Conservation (phyloP, 2,888 invertebrate species). For the Dasypogon diadema region DNA sequence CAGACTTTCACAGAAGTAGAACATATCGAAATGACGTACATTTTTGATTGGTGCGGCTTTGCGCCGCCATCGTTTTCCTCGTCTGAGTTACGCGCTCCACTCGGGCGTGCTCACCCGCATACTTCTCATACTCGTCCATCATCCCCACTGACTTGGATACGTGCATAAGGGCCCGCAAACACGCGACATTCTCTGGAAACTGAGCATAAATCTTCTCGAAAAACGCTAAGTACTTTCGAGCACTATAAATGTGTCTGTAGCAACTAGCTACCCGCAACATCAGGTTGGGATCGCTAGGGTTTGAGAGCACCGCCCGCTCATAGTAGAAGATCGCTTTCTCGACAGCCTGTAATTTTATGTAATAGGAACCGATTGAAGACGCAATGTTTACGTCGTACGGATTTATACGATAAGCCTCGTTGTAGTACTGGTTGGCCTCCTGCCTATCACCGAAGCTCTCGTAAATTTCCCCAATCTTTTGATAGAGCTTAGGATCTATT, state of each 20-base stretch:
- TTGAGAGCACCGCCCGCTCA: conserved; percentile 81
- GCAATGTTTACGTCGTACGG: conserved; percentile 75
- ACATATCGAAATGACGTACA: conserved; percentile 44
- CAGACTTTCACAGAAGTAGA: too few species aligned
- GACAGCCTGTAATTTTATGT: conserved; percentile 87
- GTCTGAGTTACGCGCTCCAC: conserved; percentile 67
- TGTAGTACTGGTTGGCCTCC: conserved; percentile 74
- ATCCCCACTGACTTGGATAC: conserved; percentile 78
- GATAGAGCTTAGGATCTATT: conserved; percentile 90
- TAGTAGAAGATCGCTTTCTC: conserved; percentile 89
- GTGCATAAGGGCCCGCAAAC: conserved; percentile 76
- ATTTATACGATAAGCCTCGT: conserved; percentile 66
- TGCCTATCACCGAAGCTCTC: conserved; percentile 92
- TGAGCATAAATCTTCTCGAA: conserved; percentile 76
- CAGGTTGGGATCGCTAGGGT: conserved; percentile 86
- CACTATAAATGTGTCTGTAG: conserved; percentile 81
- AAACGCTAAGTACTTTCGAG: conserved; percentile 69
- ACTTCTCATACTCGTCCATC: conserved; percentile 84
- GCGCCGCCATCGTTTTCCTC: conserved; percentile 61
- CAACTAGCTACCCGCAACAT: conserved; percentile 88
- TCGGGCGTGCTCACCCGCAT: conserved; percentile 86
- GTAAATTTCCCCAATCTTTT: conserved; percentile 90
- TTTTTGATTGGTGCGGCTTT: conserved; percentile 56
- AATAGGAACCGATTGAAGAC: conserved; percentile 91
- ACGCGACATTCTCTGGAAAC: conserved; percentile 96